Evolutionary conservation across 2,888 invertebrate species (phyloP), one percentile per base, ranked within the genome.

Genomic region (Noctua comes): DNA sequence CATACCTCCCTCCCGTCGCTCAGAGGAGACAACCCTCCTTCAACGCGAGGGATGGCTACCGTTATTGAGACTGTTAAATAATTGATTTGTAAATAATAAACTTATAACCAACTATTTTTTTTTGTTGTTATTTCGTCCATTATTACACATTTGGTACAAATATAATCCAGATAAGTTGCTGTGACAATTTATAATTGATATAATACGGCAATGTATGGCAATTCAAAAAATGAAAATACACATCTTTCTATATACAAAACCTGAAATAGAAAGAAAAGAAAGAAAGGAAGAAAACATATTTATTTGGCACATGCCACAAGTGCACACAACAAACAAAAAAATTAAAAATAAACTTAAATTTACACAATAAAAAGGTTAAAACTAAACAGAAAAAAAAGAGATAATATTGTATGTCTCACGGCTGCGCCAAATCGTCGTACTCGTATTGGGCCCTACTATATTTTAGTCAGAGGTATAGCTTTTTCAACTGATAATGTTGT

Each of bases 1-100:
- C 80, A 4, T 79, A 79, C 46, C 54, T 79, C 11, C 36, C 81
- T 73, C 78, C 78, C 11, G 13, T 79, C 21, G 65, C 65, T 16
- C 81, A 79, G 77, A 48, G 62, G 48, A 75, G 76, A 51, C 77
- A 77, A 68, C 18, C 90, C 43, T 62, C 62, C 8, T 62, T 92
- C 86, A 92, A 92, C 81, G 86, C 91, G 1, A 93, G 91, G 40
- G 92, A 91, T 71, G 94, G 93, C 70, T 94, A 95, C 88, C 90
- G 91, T 77, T 93, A 93, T 82, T 94, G 75, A 71, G 66, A 73
- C 62, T 82, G 87, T 84, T 80, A 71, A 76, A 48, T 84, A 71
- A 69, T n/a, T 40, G 13, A 73, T 10, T 59, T 83, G 74, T 82
- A 73, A 88, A 76, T 89, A 85, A 86, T 86, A 83, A 77, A 86